A percentile compares a stretch with the other conserved stretches of the same genome.
Conservation (phyloP, 1,140 invertebrate genomes). For the Trichonephila inaurata region DNA sequence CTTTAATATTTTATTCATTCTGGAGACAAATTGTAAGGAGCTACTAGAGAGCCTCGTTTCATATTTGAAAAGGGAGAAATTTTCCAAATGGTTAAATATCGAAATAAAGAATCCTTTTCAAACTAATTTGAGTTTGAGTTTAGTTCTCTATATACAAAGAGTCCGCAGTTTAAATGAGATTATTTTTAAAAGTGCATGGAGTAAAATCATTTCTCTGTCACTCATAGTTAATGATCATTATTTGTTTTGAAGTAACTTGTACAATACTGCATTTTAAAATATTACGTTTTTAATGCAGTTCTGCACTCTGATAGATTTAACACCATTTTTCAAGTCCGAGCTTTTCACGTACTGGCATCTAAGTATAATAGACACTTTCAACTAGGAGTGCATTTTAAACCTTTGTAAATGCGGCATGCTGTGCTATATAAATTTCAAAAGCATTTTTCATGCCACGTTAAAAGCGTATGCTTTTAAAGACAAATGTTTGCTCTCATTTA, state of each 20-base stretch:
- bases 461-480: constrained; percentile 14
- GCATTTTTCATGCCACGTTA: neutral
- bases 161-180: too few species aligned
- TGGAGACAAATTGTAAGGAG: too few species aligned
- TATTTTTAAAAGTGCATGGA: too few species aligned
- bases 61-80: too few species aligned
- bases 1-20: too few species aligned
- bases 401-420: neutral
- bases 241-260: constrained; percentile 15
- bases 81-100: too few species aligned
- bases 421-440: constrained; percentile 14
- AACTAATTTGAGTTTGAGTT: neutral
- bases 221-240: neutral
- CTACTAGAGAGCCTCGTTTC: too few species aligned
- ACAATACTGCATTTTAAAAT: constrained; percentile 2
- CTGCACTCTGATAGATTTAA: neutral
- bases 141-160: neutral
- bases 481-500: constrained; percentile 4
- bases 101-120: too few species aligned
- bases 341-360: constrained; percentile 17
- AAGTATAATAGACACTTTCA: constrained; percentile 23
- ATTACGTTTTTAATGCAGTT: constrained; percentile 1
- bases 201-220: neutral
- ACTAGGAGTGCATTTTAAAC: neutral
- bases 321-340: constrained; percentile 5